Conservation (phyloP, 2,797 vertebrate genomes). For the Lates japonicus region DNA sequence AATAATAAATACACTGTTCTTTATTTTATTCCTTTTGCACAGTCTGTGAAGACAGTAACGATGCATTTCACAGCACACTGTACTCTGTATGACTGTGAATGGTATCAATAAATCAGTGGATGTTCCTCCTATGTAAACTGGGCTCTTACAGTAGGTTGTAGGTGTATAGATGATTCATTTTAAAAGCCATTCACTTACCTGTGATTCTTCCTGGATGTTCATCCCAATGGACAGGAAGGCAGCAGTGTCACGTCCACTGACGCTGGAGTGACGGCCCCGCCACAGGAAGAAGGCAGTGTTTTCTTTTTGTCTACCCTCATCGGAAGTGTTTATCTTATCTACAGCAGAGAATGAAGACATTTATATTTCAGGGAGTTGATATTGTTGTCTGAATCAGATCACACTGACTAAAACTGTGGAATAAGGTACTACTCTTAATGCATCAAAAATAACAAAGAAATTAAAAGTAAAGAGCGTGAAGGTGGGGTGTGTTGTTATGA, state of each 20-base stretch:
- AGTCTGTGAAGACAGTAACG: not conserved
- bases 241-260: conserved; percentile 78
- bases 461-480: not conserved
- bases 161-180: not conserved
- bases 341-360: not conserved
- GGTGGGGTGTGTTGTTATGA: not conserved
- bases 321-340: conserved; percentile 53
- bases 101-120: not conserved
- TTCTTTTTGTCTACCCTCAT: conserved; percentile 57
- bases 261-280: conserved; percentile 80
- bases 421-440: not conserved
- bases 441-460: not conserved
- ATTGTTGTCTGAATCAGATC: not conserved
- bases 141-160: not conserved
- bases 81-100: not conserved
- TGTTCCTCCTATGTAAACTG: no score
- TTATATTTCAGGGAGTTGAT: not conserved
- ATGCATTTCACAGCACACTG: not conserved
- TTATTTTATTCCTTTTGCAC: not conserved
- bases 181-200: conserved; percentile 57
- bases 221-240: conserved; percentile 80
- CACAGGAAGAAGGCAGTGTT: conserved; percentile 83
- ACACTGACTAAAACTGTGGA: not conserved
- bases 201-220: conserved; percentile 70
- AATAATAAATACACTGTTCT: not conserved